Conservation (phyloP, 2,797 vertebrate genomes). For the Chrosomus eos region DNA sequence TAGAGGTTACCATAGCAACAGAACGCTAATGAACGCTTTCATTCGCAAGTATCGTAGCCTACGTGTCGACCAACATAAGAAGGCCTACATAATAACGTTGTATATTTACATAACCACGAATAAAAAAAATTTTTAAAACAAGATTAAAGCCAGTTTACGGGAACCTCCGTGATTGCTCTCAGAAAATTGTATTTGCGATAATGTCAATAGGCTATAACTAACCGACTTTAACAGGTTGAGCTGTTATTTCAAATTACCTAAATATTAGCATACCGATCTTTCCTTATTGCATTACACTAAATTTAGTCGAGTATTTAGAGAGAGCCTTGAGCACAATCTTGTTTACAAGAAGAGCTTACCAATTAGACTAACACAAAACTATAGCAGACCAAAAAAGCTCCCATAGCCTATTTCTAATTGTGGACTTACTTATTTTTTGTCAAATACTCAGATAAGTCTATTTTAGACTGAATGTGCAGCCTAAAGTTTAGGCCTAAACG, state of each 20-base stretch:
- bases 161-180: neutral
- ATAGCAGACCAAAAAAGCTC: neutral
- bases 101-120: neutral
- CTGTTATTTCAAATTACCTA: conserved; percentile 74
- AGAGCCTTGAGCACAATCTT: conserved; percentile 18
- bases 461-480: neutral
- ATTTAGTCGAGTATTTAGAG: conserved; percentile 71
- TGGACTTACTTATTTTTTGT: neutral
- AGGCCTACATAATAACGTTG: neutral
- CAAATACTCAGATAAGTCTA: neutral
- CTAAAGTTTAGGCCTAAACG: neutral
- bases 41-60: neutral
- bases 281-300: conserved; percentile 83
- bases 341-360: conserved; percentile 21
- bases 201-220: neutral
- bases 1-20: conserved; percentile 4
- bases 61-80: neutral
- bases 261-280: conserved; percentile 87
- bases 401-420: neutral
- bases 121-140: neutral
- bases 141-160: neutral
- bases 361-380: conserved; percentile 5
- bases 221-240: neutral
- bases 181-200: neutral
- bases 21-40: neutral